phyloP scores from a whole-genome alignment of 2,113 vertebrate species.

The Baryphthengus martii region DNA sequence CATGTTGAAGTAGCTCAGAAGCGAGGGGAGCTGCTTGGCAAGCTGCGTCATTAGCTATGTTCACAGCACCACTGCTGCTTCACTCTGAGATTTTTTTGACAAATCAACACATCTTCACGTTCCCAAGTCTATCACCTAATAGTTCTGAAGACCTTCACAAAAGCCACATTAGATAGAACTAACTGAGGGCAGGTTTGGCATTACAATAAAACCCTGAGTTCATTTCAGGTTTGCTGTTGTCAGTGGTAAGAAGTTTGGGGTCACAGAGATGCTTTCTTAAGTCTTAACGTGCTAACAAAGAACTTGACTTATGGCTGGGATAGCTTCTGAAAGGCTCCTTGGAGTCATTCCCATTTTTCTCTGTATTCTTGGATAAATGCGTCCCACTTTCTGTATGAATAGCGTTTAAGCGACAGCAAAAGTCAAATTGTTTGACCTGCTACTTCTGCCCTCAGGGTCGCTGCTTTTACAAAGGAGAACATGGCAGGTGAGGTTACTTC shows the following conservation, averaged over 20 bases:
- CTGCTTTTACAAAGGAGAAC: not conserved
- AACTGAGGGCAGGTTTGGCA: not conserved
- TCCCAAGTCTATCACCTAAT: not conserved
- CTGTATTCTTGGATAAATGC: not conserved
- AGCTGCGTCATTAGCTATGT: rapidly evolving
- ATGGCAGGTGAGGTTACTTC: not conserved
- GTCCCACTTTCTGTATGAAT: not conserved
- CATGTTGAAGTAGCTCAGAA: not conserved
- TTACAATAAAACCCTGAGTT: not conserved
- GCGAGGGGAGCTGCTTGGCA: not conserved
- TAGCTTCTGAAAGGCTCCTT: not conserved
- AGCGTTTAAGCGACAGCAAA: rapidly evolving
- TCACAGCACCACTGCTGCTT: rapidly evolving
- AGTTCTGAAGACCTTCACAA: not conserved
- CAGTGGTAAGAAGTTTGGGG: not conserved
- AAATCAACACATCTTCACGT: not conserved
- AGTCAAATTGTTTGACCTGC: not conserved
- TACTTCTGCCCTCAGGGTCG: not conserved
- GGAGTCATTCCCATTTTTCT: not conserved
- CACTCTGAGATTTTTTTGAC: not conserved
- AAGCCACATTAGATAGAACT: not conserved
- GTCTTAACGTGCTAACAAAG: not conserved
- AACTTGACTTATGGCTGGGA: not conserved
- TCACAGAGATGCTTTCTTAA: not conserved
- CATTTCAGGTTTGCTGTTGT: not conserved